Conservation (phyloP, 2,888 invertebrate species). For the Oscheius onirici region DNA sequence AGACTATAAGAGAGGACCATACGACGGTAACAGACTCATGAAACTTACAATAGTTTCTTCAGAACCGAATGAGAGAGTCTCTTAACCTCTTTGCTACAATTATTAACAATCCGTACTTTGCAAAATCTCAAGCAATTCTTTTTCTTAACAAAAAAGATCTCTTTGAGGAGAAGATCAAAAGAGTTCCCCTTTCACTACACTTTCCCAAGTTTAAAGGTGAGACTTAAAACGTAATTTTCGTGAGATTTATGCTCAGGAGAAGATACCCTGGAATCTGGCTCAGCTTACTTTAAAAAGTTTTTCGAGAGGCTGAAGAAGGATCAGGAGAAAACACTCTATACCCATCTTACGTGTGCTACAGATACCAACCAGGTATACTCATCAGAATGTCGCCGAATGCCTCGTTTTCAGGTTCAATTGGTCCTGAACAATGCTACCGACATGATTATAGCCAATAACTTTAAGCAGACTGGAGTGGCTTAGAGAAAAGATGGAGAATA, state of each 20-base stretch:
- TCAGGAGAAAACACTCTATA: constrained; percentile 64
- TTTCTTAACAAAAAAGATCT: constrained; percentile 79
- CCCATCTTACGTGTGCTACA: constrained; percentile 67
- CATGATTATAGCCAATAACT: constrained; percentile 53
- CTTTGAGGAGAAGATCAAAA: constrained; percentile 63
- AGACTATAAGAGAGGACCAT: constrained; percentile 98
- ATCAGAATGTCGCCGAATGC: neutral
- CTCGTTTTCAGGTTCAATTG: constrained; percentile 36
- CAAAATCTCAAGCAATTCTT: constrained; percentile 81
- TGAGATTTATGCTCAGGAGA: constrained; percentile 45
- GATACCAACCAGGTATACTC: constrained; percentile 62
- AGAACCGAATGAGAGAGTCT: constrained; percentile 99
- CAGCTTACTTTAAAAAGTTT: constrained; percentile 56
- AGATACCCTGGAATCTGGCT: constrained; percentile 53
- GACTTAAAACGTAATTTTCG: neutral
- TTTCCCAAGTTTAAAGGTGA: constrained; percentile 60
- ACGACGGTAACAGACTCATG: constrained; percentile 83
- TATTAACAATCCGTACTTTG: constrained; percentile 99
- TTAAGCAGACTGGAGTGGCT: constrained; percentile 51
- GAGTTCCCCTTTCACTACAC: constrained; percentile 50
- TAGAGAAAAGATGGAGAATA: constrained; percentile 3
- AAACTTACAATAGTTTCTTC: constrained; percentile 21
- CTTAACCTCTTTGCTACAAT: constrained; percentile 98
- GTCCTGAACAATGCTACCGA: constrained; percentile 44
- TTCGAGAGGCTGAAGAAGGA: constrained; percentile 62